These are phyloP conservation scores for Drosophila erecta DNA, from an alignment of 1,140 invertebrate genomes.

Conservation along the genomic window DNA sequence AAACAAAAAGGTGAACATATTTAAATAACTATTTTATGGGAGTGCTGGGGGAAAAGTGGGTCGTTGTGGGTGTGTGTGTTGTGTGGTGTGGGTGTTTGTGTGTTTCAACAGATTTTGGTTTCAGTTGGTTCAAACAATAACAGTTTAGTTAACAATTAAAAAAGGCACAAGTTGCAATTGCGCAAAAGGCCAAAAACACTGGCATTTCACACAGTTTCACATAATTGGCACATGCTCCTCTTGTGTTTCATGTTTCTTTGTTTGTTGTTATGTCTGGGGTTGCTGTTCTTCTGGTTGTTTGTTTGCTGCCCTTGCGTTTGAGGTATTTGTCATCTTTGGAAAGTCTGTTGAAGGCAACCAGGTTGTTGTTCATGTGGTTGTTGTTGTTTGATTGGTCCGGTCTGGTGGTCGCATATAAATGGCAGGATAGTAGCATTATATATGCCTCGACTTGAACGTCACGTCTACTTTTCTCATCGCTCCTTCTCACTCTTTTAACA, in stretches of 20 bases:
- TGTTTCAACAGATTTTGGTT: conserved; percentile 79
- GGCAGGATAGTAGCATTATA: conserved; percentile 5
- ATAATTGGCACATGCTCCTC: conserved; percentile 75
- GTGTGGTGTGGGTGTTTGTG: conserved; percentile 29
- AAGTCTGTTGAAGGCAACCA: conserved; percentile 72
- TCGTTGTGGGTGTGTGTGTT: conserved; percentile 11
- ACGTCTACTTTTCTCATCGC: conserved; percentile 22
- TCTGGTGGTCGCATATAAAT: conserved; percentile 42
- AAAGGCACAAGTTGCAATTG: conserved; percentile 81
- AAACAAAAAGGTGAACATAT: conserved; percentile 79
- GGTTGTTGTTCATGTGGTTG: conserved; percentile 28
- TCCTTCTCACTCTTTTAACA: conserved; percentile 57
- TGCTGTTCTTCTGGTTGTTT: conserved; percentile 41
- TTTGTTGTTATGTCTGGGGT: conserved; percentile 42
- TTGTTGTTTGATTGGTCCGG: conserved; percentile 51
- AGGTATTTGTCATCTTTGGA: conserved; percentile 83
- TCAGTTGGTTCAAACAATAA: conserved; percentile 80
- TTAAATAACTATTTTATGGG: conserved; percentile 76
- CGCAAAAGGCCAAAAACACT: conserved; percentile 75
- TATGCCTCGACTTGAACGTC: conserved; percentile 56
- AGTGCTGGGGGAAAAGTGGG: background rate
- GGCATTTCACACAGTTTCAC: conserved; percentile 74
- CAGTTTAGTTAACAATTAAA: conserved; percentile 81
- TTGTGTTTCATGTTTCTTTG: conserved; percentile 44
- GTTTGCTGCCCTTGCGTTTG: conserved; percentile 74